Percentiles rank a stretch among this genome's conserved stretches.
phyloP scores from a whole-genome alignment of 2,797 vertebrate species.

The Anableps anableps region DNA sequence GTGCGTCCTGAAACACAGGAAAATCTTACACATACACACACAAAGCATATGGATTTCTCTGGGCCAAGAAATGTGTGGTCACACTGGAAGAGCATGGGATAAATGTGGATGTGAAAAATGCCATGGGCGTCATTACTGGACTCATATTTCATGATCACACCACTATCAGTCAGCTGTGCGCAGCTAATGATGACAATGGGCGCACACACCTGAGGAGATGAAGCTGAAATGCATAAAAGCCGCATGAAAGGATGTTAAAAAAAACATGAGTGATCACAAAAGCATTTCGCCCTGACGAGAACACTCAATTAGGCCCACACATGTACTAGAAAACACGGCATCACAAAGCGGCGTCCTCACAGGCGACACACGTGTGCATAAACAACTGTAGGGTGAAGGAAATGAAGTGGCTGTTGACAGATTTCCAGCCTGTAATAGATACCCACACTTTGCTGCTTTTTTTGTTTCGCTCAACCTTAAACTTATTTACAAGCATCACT shows the following conservation, averaged over 20 bases:
- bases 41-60: slow-evolving; percentile 28
- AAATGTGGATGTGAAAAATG: slow-evolving; percentile 67
- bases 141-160: slow-evolving; percentile 64
- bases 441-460: slow-evolving; percentile 62
- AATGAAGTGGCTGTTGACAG: slow-evolving; percentile 67
- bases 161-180: slow-evolving; percentile 61
- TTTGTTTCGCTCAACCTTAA: slow-evolving; percentile 61
- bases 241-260: slow-evolving; percentile 20
- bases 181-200: slow-evolving; percentile 65
- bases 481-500: slow-evolving; percentile 49
- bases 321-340: slow-evolving; percentile 21
- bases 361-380: slow-evolving; percentile 15
- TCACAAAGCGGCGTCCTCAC: slow-evolving; percentile 35
- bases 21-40: background rate
- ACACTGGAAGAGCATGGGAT: slow-evolving; percentile 37
- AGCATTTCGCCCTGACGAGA: slow-evolving; percentile 12
- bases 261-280: slow-evolving; percentile 25
- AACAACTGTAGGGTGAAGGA: slow-evolving; percentile 17
- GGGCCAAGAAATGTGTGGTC: slow-evolving; percentile 16
- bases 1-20: slow-evolving; percentile 38
- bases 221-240: slow-evolving; percentile 7
- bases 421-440: slow-evolving; percentile 69
- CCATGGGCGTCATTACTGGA: slow-evolving; percentile 63
- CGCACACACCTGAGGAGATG: slow-evolving; percentile 15
- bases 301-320: slow-evolving; percentile 48